These are phyloP conservation scores for Medauroidea extradentata DNA, from an alignment of 1,140 invertebrate species.

Conservation along the genomic window DNA sequence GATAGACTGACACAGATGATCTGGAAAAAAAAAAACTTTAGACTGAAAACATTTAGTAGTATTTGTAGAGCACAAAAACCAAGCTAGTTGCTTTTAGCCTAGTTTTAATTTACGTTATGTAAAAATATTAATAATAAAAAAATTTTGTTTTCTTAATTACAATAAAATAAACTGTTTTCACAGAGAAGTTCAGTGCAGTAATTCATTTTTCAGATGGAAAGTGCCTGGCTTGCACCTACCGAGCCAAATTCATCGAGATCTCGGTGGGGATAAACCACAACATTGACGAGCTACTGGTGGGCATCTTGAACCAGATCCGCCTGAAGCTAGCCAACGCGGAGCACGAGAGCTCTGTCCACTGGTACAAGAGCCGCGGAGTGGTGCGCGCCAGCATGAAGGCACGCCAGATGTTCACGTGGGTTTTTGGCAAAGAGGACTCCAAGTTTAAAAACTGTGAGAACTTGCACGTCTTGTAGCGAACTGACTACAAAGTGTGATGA, in stretches of 20 bases:
- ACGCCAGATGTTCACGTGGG: constrained; percentile 82
- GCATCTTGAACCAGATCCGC: constrained; percentile 74
- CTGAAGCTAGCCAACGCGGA: constrained; percentile 64
- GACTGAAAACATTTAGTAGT: too few relatives aligned
- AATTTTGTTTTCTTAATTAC: too few relatives aligned
- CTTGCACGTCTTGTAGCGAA: constrained; percentile 68
- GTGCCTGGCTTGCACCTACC: constrained; percentile 77
- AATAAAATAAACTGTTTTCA: too few relatives aligned
- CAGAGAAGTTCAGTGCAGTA: too few relatives aligned
- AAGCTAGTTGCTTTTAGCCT: too few relatives aligned
- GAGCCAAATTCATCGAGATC: constrained; percentile 83
- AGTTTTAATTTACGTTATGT: too few relatives aligned
- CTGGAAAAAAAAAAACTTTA: too few relatives aligned
- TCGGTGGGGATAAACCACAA: constrained; percentile 89
- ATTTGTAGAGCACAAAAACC: too few relatives aligned
- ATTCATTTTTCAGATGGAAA: constrained; percentile 68
- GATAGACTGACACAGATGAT: too few relatives aligned
- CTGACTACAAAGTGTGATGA: too few relatives aligned
- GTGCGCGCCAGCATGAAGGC: constrained; percentile 83
- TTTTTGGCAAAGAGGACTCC: constrained; percentile 83
- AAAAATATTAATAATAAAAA: too few relatives aligned
- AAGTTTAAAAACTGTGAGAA: constrained; percentile 91
- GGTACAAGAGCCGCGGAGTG: constrained; percentile 78
- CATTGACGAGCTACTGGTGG: constrained; percentile 80
- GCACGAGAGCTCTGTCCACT: constrained; percentile 46